phyloP scores from a whole-genome alignment of 2,113 vertebrate genomes.

The Meleagris gallopavo region DNA sequence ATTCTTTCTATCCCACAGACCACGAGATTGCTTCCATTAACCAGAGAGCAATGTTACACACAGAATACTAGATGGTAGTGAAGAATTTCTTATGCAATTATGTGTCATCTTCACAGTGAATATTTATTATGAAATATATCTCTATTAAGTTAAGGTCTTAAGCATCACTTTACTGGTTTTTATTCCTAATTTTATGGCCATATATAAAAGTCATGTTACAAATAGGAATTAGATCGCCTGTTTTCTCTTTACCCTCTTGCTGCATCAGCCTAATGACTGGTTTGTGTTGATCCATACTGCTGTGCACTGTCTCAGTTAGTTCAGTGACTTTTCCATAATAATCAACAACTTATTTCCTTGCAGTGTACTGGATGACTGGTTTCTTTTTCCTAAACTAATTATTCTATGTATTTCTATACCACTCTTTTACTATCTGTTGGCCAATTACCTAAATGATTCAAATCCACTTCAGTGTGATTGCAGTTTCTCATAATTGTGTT shows the following conservation, averaged over 20 bases:
- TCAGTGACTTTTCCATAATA: slow-evolving; percentile 10
- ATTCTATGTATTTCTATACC: slow-evolving; percentile 44
- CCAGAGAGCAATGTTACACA: not conserved
- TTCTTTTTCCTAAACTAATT: slow-evolving; percentile 45
- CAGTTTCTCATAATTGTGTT: slow-evolving; percentile 11
- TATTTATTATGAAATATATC: not conserved
- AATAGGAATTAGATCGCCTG: slow-evolving; percentile 23
- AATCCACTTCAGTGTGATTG: slow-evolving; percentile 21
- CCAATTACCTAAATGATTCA: slow-evolving; percentile 32
- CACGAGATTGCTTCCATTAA: not conserved
- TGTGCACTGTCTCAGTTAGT: not conserved
- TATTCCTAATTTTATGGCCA: not conserved
- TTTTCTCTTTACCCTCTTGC: slow-evolving; percentile 17
- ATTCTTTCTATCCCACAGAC: not conserved
- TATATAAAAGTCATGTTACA: slow-evolving; percentile 12
- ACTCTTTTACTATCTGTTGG: slow-evolving; percentile 41
- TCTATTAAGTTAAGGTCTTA: not conserved
- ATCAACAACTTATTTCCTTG: slow-evolving; percentile 3
- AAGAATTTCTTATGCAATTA: not conserved
- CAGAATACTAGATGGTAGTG: not conserved
- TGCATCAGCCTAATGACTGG: slow-evolving; percentile 13
- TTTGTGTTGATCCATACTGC: slow-evolving; percentile 21
- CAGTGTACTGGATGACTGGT: not conserved
- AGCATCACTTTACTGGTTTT: not conserved
- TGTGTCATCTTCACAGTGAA: not conserved